A percentile compares a stretch with the other conserved stretches of the same genome.
Evolutionary conservation across 2,113 vertebrate species (phyloP).

Genomic region (Myrmecophaga tridactyla): DNA sequence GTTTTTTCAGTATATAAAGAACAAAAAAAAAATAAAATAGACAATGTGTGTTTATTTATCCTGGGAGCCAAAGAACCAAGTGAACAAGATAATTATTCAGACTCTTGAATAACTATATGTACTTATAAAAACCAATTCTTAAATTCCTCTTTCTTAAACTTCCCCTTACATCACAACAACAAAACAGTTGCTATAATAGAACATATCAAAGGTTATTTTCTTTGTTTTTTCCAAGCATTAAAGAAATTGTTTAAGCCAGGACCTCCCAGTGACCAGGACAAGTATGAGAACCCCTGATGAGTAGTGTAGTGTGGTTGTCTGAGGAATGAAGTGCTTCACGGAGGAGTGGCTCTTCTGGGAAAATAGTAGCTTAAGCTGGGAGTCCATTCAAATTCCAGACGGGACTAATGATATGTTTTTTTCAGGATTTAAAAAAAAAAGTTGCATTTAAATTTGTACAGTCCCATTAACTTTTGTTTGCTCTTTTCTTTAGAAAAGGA

Average conservation of each 20-base stretch:
- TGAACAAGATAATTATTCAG: neutral
- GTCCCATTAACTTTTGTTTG: neutral
- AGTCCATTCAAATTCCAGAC: slow-evolving; percentile 6
- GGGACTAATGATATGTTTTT: neutral
- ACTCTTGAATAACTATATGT: neutral
- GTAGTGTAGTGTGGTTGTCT: slow-evolving; percentile 4
- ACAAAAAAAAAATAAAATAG: neutral
- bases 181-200: slow-evolving; percentile 32
- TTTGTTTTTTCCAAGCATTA: neutral
- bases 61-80: neutral
- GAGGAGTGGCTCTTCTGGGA: neutral
- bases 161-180: slow-evolving; percentile 37
- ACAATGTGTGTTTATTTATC: neutral
- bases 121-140: neutral
- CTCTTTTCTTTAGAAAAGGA: neutral
- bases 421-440: neutral
- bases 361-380: neutral
- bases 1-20: neutral
- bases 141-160: slow-evolving; percentile 47
- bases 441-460: neutral
- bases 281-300: neutral
- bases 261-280: slow-evolving; percentile 28
- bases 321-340: neutral
- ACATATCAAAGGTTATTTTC: neutral
- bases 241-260: slow-evolving; percentile 48